A percentile compares a stretch with the other conserved stretches of the same genome.
Evolutionary conservation across 2,888 invertebrate genomes (phyloP).

Genomic region (Boloria euphrosyne): DNA sequence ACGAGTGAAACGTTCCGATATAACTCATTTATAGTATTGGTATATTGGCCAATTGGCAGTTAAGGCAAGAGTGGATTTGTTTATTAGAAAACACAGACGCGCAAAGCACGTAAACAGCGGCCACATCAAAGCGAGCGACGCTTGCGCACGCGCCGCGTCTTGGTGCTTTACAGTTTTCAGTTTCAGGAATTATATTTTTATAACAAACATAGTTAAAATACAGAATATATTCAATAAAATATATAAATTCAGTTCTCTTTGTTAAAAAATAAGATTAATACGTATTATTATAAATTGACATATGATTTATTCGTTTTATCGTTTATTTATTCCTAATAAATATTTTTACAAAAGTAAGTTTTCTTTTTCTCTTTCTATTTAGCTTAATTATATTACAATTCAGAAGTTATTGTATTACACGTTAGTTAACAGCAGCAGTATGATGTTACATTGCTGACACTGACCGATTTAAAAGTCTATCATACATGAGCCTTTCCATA

Average conservation of each 20-base stretch:
- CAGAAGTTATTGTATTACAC: background rate
- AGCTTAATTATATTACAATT: too few species aligned
- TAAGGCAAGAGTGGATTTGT: constrained; percentile 55
- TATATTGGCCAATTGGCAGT: constrained; percentile 37
- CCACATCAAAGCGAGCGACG: constrained; percentile 66
- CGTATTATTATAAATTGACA: too few species aligned
- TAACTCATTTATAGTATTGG: constrained; percentile 41
- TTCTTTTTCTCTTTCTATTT: too few species aligned
- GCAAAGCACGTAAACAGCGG: constrained; percentile 70
- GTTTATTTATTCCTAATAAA: too few species aligned
- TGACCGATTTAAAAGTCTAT: background rate
- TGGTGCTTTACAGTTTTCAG: constrained; percentile 36
- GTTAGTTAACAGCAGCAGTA: background rate
- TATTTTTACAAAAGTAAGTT: too few species aligned
- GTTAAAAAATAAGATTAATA: too few species aligned
- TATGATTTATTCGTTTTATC: too few species aligned
- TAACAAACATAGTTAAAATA: too few species aligned
- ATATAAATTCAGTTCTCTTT: too few species aligned
- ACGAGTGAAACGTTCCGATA: too few species aligned
- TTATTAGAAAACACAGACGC: constrained; percentile 70
- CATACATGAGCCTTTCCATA: background rate
- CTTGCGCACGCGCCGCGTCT: constrained; percentile 35
- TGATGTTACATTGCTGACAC: too few species aligned
- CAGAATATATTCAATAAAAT: too few species aligned
- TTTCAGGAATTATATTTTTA: constrained; percentile 1